These are phyloP conservation scores for Cebidichthys violaceus DNA, from an alignment of 2,113 vertebrate species.

Conservation along the genomic window DNA sequence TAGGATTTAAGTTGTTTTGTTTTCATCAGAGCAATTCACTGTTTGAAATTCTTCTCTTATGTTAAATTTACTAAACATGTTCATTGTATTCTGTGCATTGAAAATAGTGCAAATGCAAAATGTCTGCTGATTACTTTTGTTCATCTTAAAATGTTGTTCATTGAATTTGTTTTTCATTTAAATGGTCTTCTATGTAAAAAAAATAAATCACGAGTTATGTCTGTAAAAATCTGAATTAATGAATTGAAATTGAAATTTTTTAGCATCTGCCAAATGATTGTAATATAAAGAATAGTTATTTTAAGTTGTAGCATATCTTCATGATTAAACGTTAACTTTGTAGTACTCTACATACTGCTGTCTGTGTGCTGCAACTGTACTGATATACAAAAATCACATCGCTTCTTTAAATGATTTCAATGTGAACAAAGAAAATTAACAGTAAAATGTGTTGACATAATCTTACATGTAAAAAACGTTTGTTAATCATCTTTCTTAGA, in stretches of 20 bases:
- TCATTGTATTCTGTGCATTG: too few species aligned
- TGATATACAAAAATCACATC: neutral
- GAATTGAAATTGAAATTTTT: too few species aligned
- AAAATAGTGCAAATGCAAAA: neutral
- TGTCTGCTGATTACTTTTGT: too few species aligned
- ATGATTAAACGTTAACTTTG: neutral
- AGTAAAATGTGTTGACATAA: neutral
- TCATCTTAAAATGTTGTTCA: too few species aligned
- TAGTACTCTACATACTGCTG: neutral
- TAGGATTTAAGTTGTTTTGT: neutral
- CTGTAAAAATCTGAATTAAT: too few species aligned
- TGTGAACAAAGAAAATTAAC: neutral
- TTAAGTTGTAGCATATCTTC: neutral
- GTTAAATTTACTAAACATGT: neutral
- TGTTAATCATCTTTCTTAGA: neutral
- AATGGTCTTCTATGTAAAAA: neutral
- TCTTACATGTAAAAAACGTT: neutral
- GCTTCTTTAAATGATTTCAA: too few species aligned
- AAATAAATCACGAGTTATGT: neutral
- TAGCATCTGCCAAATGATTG: too few species aligned
- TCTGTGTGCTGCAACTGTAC: neutral
- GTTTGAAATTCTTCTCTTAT: neutral
- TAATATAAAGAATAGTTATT: neutral
- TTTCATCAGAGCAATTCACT: neutral
- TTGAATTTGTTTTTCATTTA: neutral